Evolutionary conservation across 2,797 vertebrate species (phyloP).

Genomic region (Hyperoplus immaculatus): DNA sequence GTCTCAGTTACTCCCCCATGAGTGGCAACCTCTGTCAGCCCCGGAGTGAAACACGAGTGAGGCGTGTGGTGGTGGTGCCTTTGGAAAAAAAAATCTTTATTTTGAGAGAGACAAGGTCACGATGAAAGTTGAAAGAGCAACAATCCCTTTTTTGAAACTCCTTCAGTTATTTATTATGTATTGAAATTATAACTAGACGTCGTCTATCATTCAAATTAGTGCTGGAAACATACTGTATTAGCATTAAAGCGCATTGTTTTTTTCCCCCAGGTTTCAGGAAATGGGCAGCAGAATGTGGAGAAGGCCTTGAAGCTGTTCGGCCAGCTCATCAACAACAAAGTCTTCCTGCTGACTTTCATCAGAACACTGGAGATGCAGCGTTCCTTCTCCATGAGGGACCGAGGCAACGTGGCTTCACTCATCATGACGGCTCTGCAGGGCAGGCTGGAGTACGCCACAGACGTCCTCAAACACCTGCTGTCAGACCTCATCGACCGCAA

Average conservation of each 20-base stretch:
- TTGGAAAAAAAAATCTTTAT: conserved; percentile 66
- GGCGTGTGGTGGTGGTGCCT: conserved; percentile 34
- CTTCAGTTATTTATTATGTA: conserved; percentile 6
- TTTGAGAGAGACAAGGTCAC: conserved; percentile 59
- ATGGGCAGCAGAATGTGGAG: conserved; percentile 95
- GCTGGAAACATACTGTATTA: not conserved
- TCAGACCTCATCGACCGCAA: conserved; percentile 98
- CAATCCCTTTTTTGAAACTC: conserved; percentile 3
- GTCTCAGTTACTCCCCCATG: conserved; percentile 69
- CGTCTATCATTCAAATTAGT: conserved; percentile 24
- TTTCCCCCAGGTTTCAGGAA: conserved; percentile 91
- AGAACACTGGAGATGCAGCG: conserved; percentile 96
- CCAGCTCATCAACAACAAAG: conserved; percentile 99
- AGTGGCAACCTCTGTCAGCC: conserved; percentile 57
- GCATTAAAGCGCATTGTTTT: not conserved
- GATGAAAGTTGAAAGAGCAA: conserved; percentile 26
- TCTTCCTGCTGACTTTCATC: conserved; percentile 97
- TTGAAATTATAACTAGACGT: not conserved
- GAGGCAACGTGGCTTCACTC: conserved; percentile 97
- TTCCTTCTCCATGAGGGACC: conserved; percentile 98
- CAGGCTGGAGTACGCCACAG: conserved; percentile 95
- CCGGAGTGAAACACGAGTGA: conserved; percentile 67
- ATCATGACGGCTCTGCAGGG: conserved; percentile 98
- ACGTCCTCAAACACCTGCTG: conserved; percentile 96
- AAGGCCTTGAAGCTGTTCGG: conserved; percentile 97